Base-by-base conservation (phyloP, 2,888 invertebrate species). In the Heliconius charithonia region DNA sequence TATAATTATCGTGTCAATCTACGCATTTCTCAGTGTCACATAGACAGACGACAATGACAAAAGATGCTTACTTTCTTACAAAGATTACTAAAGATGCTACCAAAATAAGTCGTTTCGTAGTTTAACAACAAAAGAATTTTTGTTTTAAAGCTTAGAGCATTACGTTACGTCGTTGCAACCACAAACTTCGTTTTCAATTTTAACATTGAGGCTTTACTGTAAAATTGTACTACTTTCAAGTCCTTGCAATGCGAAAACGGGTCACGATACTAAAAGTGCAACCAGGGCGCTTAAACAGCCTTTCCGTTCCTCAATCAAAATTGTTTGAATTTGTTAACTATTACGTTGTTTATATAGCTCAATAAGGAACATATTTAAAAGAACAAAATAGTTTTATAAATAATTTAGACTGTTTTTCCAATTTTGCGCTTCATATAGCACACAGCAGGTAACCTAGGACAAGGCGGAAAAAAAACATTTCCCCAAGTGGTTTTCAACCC, bases 21-120 rank as follows among this genome's bases (percentile, higher is more conserved):
- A 78, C 70, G 37, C 81, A 77, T 81, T 79, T 76, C 79, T 76
- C 76, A 78, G 79, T 79, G 81, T 86, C 82, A 84, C 81, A 83
- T 80, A 80, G 84, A 82, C 82, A 82, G 80, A 72, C 82, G 88
- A 89, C 88, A 87, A 84, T 88, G 87, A 89, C 87, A 88, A 90
- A 92, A 89, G 88, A 88, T 87, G 86, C 87, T 89, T 86, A 85
- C 85, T 87, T 86, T 86, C 85, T 84, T 83, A 83, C 83, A 83
- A 83, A 88, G n/a, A n/a, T n/a, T n/a, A n/a, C n/a, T n/a, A n/a
- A 80, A 56, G 37, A 56, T 69, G 51, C 59, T 76, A 45, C 77
- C 76, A 76, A 81, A 82, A 80, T 62, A 79, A 69, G 80, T 63
- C 70, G 27, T 76, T 71, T 77, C 77, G 62, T 75, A 66, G 67